These are phyloP conservation scores for Conus ventricosus DNA, from an alignment of 1,140 invertebrate species.

Conservation along the genomic window DNA sequence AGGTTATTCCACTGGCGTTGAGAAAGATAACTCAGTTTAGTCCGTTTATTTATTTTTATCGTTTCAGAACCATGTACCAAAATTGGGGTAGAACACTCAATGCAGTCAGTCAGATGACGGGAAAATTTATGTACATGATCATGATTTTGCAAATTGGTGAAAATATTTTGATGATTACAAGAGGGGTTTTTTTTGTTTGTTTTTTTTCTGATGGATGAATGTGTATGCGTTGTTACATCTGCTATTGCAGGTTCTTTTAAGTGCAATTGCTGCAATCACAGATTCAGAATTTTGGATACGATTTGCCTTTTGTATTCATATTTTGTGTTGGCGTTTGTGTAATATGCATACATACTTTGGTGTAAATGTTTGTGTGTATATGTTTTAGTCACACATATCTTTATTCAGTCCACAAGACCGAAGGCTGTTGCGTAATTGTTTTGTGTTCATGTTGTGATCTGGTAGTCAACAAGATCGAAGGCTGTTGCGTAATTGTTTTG, in stretches of 20 bases:
- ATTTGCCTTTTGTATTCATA: neutral
- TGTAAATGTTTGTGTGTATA: neutral
- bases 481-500: too few species aligned
- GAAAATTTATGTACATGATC: too few species aligned
- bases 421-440: neutral
- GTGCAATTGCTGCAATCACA: neutral
- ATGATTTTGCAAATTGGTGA: too few species aligned
- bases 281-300: neutral
- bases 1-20: too few species aligned
- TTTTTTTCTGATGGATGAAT: neutral
- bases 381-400: neutral
- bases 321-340: neutral
- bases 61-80: too few species aligned
- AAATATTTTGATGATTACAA: neutral
- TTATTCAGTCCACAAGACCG: neutral
- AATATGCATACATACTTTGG: neutral
- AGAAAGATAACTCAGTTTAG: too few species aligned
- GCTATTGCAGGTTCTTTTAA: slow-evolving; percentile 2
- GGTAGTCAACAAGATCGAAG: too few species aligned
- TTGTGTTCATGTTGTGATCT: too few species aligned
- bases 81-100: too few species aligned
- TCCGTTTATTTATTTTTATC: too few species aligned
- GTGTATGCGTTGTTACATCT: neutral
- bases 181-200: too few species aligned
- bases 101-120: too few species aligned